Percentiles rank a stretch among this genome's conserved stretches.
Evolutionary conservation across 2,888 invertebrate species (phyloP).

Genomic region (Pachliopta kotzebuea): DNA sequence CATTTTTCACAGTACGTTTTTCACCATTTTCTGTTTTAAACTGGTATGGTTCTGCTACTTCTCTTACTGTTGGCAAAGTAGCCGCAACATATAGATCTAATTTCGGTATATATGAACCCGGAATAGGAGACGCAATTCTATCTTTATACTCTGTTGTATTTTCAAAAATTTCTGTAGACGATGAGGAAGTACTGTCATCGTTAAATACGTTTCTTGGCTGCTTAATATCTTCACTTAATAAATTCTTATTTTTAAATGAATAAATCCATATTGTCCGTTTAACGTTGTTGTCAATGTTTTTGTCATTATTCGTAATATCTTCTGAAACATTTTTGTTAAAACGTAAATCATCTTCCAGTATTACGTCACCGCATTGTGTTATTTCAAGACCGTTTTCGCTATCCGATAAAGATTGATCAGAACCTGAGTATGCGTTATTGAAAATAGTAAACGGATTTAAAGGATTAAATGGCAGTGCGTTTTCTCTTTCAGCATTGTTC

Average conservation of each 20-base stretch:
- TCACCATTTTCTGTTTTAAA: constrained; percentile 33
- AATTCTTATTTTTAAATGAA: constrained; percentile 59
- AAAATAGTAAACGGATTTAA: constrained; percentile 52
- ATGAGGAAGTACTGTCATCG: constrained; percentile 43
- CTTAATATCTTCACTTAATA: constrained; percentile 47
- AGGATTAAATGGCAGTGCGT: constrained; percentile 39
- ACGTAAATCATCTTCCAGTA: constrained; percentile 27
- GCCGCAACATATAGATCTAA: constrained; percentile 52
- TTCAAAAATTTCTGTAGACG: constrained; percentile 44
- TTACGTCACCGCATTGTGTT: constrained; percentile 37
- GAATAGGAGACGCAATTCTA: constrained; percentile 55
- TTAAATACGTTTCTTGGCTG: constrained; percentile 44
- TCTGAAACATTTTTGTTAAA: constrained; percentile 37
- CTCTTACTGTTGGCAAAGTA: constrained; percentile 62
- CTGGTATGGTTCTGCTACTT: constrained; percentile 54
- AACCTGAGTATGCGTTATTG: constrained; percentile 42
- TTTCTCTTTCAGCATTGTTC: constrained; percentile 24
- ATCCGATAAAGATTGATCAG: constrained; percentile 50
- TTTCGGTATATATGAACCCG: constrained; percentile 50
- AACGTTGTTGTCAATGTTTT: constrained; percentile 39
- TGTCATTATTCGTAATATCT: constrained; percentile 41
- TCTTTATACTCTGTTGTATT: constrained; percentile 31
- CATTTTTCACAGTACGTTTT: constrained; percentile 32
- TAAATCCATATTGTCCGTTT: constrained; percentile 62
- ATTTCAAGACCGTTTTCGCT: constrained; percentile 37